Conservation (phyloP, 1,140 invertebrate genomes). For the Sipha flava region DNA sequence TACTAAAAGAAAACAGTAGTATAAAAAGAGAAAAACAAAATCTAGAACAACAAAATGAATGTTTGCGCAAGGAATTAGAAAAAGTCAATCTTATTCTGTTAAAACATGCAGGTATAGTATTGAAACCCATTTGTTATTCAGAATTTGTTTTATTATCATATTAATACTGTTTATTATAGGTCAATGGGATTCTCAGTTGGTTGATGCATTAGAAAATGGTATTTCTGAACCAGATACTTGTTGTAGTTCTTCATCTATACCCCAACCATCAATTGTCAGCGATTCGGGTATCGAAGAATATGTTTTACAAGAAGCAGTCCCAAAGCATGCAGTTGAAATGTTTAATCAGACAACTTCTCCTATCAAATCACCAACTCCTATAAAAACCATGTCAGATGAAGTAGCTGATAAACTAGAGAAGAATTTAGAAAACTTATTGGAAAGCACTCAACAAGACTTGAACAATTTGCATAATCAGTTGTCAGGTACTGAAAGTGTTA, state of each 20-base stretch:
- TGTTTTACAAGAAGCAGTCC: conserved; percentile 52
- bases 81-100: conserved; percentile 58
- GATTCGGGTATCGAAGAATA: conserved; percentile 53
- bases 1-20: conserved; percentile 65
- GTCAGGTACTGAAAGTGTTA: background rate
- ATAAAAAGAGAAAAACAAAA: conserved; percentile 73
- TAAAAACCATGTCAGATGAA: background rate
- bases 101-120: conserved; percentile 50
- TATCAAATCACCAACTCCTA: background rate
- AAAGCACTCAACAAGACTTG: conserved; percentile 31
- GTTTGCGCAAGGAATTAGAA: conserved; percentile 70
- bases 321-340: conserved; percentile 50
- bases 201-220: conserved; percentile 45
- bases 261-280: conserved; percentile 32
- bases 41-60: conserved; percentile 68
- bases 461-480: background rate
- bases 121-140: background rate
- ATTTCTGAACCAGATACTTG: conserved; percentile 44
- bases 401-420: background rate
- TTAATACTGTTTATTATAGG: conserved; percentile 12
- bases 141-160: background rate
- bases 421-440: conserved; percentile 8
- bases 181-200: conserved; percentile 43
- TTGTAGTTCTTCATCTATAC: conserved; percentile 11
- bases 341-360: conserved; percentile 37